Conservation (phyloP, 2,113 vertebrate genomes). For the Varanus salvator region DNA sequence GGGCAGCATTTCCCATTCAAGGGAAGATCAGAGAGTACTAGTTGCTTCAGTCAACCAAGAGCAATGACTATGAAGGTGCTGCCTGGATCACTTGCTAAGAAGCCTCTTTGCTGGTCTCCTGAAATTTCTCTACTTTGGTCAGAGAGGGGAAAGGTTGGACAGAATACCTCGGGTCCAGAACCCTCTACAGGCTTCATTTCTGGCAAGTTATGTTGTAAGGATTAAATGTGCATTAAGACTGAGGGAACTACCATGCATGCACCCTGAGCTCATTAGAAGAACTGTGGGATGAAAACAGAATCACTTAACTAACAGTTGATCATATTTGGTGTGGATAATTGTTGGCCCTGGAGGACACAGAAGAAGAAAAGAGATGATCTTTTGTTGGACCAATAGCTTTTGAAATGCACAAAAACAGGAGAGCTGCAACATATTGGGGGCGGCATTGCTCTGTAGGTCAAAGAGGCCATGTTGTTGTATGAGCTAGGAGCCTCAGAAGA, state of each 20-base stretch:
- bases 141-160: background rate
- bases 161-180: background rate
- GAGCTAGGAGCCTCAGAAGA: too few species aligned
- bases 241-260: background rate
- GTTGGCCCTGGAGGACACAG: background rate
- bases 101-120: background rate
- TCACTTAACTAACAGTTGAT: background rate
- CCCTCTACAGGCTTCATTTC: background rate
- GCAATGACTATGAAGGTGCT: background rate
- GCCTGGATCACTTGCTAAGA: too few species aligned
- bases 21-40: background rate
- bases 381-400: too few species aligned
- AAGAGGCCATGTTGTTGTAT: too few species aligned
- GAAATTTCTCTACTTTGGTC: background rate
- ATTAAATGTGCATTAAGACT: background rate
- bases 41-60: background rate
- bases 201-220: background rate
- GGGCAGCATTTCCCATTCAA: constrained; percentile 63
- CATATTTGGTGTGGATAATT: background rate
- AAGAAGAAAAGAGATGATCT: background rate
- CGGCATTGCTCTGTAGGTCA: too few species aligned
- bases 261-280: background rate
- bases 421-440: too few species aligned
- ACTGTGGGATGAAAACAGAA: background rate
- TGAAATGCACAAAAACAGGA: too few species aligned